Evolutionary conservation across 2,797 vertebrate species (phyloP).

Genomic region (Sarcophilus harrisii): DNA sequence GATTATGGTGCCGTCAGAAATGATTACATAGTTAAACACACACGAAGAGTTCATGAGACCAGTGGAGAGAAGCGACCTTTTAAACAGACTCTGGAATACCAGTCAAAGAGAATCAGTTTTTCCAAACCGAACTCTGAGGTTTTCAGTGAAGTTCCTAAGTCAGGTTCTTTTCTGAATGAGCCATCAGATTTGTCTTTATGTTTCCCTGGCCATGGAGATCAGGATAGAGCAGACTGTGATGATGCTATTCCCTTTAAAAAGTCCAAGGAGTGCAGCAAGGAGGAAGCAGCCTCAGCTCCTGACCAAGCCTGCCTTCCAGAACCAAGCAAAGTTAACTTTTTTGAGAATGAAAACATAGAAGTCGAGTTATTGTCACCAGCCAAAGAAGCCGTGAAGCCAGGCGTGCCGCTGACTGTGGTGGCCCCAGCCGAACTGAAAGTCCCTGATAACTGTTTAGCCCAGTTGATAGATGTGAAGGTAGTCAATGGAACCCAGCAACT

Average conservation of each 20-base stretch:
- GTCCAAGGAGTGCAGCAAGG: constrained; percentile 69
- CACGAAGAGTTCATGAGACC: constrained; percentile 90
- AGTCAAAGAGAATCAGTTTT: constrained; percentile 67
- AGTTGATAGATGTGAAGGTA: constrained; percentile 94
- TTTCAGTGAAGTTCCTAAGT: constrained; percentile 44
- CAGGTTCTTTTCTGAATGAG: constrained; percentile 56
- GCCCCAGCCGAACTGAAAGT: constrained; percentile 93
- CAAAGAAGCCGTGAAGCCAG: constrained; percentile 89
- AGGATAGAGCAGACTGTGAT: constrained; percentile 47
- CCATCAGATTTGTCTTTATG: constrained; percentile 65
- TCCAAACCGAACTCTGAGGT: constrained; percentile 69
- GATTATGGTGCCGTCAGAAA: constrained; percentile 93
- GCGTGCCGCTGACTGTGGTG: constrained; percentile 92
- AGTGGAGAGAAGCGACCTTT: constrained; percentile 63
- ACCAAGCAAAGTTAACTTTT: constrained; percentile 39
- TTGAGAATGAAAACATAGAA: constrained; percentile 86
- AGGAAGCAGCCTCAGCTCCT: constrained; percentile 69
- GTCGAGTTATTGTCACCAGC: constrained; percentile 89
- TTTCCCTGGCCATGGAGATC: constrained; percentile 56
- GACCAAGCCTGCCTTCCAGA: constrained; percentile 61
- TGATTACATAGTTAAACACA: constrained; percentile 95
- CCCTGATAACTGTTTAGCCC: constrained; percentile 94
- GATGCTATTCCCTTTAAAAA: constrained; percentile 12
- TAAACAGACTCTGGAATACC: constrained; percentile 66
- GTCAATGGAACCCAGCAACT: constrained; percentile 94